Base-by-base conservation (phyloP, 2,888 invertebrate genomes). In the Coelinius sp. region DNA sequence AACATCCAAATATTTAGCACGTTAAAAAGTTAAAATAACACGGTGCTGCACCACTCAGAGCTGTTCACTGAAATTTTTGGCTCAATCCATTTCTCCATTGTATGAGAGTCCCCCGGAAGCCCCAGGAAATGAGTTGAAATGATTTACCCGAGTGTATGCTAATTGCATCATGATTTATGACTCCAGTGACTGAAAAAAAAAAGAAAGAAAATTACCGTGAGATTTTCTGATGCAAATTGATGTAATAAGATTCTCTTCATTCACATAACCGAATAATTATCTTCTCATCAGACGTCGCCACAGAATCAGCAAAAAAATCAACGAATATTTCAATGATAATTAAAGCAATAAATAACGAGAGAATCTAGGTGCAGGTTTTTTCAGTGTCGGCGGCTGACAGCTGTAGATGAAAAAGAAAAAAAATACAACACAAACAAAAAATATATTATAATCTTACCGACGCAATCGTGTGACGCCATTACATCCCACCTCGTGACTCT, bases 21-120 rank as follows among this genome's bases (percentile, higher is more conserved):
- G 73, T 66, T 76, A 75, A 77, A 77, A 59, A 78, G 77, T 76
- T 78, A 77, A 78, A 78, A 78, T 78, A 78, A 78, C 76, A 78
- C 72, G 71, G 73, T 25, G 20, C 64, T 41, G 62, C 52, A 56
- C 59, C 66, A 68, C 44, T 63, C 38, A 35, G 20, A 53, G 53
- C 53, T 68, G 25, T 25, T 68, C 56, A 24, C 38, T 56, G 63
- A 14, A 59, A 59, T 59, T 62, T 71, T 68, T 71, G 67, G 67
- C 71, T 67, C 71, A 14, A 49, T 14, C 2, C 20, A 17, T 6
- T 6, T 20, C 46, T 17, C 20, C 46, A 49, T 41, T 7, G 27
- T 20, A 41, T 10, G 22, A 2, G 14, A 65, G 2, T 22, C 27
- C 17, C 25, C 7, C n/a, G 8, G 7, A 27, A 14, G 12, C 31